Base-by-base conservation (phyloP, 2,888 invertebrate genomes). In the Prenolepis imparis region DNA sequence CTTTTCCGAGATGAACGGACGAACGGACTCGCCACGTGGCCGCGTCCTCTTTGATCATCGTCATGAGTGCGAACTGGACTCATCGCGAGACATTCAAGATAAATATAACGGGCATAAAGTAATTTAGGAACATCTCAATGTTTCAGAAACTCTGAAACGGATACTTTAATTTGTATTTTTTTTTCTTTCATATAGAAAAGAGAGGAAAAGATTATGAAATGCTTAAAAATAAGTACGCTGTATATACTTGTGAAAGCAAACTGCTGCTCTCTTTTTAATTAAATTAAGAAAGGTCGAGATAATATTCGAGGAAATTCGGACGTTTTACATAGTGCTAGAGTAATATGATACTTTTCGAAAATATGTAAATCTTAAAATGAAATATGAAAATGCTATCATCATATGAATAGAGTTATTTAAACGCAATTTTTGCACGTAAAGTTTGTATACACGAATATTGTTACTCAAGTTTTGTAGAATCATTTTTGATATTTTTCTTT, bases 11-110 rank as follows among this genome's bases (percentile, higher is more conserved):
- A 66, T 55, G 41, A n/a, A n/a, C n/a, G n/a, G n/a, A n/a, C n/a
- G n/a, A n/a, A 32, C 28, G 57, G 24, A 36, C 52, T 55, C 32
- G 8, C 36, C 57, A 70, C 70, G 44, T 70, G 78, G 3, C 36
- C 21, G 63, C 28, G 32, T 68, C n/a, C 28, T 44, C 78, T 61
- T 80, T 80, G 59, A 80, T 80, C 78, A 59, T 78, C 68, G 8
- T 72, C 12, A 2, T 8, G 36, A 72, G 8, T 48, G 57, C 36
- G 24, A 72, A 24, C 12, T 39, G 68, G 28, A 75, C 3, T 0
- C 12, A 36, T 21, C 24, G 36, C 24, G 55, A 77, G 18, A 67
- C 52, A n/a, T 64, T 5, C 52, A 4, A 36, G 39, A 24, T 64
- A 64, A 6, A 64, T 41, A 48, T n/a, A 21, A 18, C 15, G 28